Evolutionary conservation across 2,113 vertebrate species (phyloP).

Genomic region (Fulica atra): DNA sequence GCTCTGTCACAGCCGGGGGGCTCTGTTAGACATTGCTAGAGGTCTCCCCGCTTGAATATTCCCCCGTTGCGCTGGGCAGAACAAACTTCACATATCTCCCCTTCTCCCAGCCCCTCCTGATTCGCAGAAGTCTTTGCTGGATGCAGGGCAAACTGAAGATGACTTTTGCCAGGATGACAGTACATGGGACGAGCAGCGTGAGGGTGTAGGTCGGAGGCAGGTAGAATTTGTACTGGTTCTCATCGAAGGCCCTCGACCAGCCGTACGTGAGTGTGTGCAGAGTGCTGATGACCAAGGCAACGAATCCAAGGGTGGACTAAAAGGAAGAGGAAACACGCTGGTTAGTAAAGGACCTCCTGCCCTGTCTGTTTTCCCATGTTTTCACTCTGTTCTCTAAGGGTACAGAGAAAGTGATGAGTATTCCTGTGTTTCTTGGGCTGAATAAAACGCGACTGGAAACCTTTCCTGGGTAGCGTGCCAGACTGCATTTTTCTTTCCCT

Average conservation of each 20-base stretch:
- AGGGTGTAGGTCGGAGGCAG: slow-evolving; percentile 91
- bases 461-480: neutral
- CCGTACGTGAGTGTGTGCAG: slow-evolving; percentile 88
- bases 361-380: neutral
- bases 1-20: neutral
- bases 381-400: neutral
- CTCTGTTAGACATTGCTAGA: slow-evolving; percentile 67
- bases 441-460: neutral
- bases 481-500: neutral
- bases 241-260: slow-evolving; percentile 86
- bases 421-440: neutral
- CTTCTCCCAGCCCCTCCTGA: slow-evolving; percentile 93
- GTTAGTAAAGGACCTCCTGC: neutral
- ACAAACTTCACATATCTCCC: slow-evolving; percentile 63
- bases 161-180: slow-evolving; percentile 81
- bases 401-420: neutral
- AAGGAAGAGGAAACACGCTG: neutral
- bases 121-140: slow-evolving; percentile 75
- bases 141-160: slow-evolving; percentile 84
- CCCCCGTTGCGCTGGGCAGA: slow-evolving; percentile 30
- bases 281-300: slow-evolving; percentile 83
- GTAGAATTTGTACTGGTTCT: slow-evolving; percentile 84
- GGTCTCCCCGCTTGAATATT: slow-evolving; percentile 43
- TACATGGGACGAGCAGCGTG: slow-evolving; percentile 81
- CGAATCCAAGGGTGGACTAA: slow-evolving; percentile 89